Base-by-base conservation (phyloP, 1,140 invertebrate genomes). In the Neodiprion pinetum region DNA sequence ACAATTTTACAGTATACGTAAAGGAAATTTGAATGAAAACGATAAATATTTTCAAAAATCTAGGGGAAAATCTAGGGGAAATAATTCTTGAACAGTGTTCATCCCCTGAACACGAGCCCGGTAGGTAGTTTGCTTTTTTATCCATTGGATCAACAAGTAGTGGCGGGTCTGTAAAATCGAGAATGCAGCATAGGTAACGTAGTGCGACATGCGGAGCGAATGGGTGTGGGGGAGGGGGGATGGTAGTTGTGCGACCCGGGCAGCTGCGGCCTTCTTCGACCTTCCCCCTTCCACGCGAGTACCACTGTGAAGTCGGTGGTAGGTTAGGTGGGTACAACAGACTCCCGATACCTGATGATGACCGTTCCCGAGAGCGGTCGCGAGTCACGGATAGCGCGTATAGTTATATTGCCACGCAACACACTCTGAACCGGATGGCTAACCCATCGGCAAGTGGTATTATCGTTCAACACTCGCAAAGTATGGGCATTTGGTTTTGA, bases 211-310 rank as follows among this genome's bases (percentile, higher is more conserved):
- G 9, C 11, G 11, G 53, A 8, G n/a, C 53, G 53, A 12, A 12
- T 7, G 9, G 53, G 53, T 9, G 53, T 17, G 0, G 53, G 7
- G 53, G 53, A 12, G 53, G n/a, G 11, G 53, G 53, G 53, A 61
- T 61, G 53, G 53, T 11, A 61, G 11, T 53, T 61, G 28, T 1
- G 28, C 28, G 53, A 61, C 53, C 53, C 53, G 28, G 75, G 72
- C 75, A 81, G 80, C 80, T 81, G 80, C 80, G 80, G 80, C 80
- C 80, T 81, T 81, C 80, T 80, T 77, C 80, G 80, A 81, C 80
- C 80, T 81, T 81, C 80, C 72, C 77, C 80, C 80, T 80, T 77
- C 80, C 74, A 9, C 47, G 70, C 21, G 12, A 48, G 11, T 68
- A 40, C 68, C 61, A 23, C 48, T 40, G 28, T 2, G 28, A 5